Conservation (phyloP, 1,140 invertebrate species). For the Cyrtorhinus lividipennis region DNA sequence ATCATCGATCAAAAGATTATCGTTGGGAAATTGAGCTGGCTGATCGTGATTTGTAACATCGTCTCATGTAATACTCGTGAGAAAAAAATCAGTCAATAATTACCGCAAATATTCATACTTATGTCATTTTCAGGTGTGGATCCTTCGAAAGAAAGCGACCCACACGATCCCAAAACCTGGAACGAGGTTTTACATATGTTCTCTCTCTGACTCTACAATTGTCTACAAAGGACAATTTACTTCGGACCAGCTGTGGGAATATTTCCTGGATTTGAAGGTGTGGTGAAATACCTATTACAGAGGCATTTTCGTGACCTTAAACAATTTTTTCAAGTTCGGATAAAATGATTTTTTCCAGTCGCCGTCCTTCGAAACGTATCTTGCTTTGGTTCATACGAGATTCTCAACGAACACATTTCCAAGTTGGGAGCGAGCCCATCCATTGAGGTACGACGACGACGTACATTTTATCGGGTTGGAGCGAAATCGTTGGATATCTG, state of each 20-base stretch:
- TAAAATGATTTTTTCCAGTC: conserved; percentile 34
- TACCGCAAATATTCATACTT: no score
- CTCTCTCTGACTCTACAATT: conserved; percentile 72
- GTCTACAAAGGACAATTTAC: conserved; percentile 98
- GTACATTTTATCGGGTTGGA: no score
- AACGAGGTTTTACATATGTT: conserved; percentile 91
- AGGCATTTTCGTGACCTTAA: no score
- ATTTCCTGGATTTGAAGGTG: conserved; percentile 52
- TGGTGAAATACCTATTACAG: no score
- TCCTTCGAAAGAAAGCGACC: conserved; percentile 82
- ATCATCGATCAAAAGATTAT: no score
- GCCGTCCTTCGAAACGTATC: conserved; percentile 80
- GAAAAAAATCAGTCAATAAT: no score
- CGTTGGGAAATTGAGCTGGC: no score
- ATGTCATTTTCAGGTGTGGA: conserved; percentile 69
- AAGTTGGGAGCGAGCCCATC: conserved; percentile 97
- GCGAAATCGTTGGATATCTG: no score
- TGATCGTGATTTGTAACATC: no score
- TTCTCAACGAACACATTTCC: conserved; percentile 99
- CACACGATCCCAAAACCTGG: conserved; percentile 71
- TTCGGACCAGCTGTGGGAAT: conserved; percentile 86
- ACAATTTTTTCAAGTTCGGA: no score
- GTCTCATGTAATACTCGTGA: no score
- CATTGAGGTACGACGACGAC: conserved; percentile 87
- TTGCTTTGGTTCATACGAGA: conserved; percentile 89